Evolutionary conservation across 2,113 vertebrate genomes (phyloP).

Genomic region (Mirza zaza): DNA sequence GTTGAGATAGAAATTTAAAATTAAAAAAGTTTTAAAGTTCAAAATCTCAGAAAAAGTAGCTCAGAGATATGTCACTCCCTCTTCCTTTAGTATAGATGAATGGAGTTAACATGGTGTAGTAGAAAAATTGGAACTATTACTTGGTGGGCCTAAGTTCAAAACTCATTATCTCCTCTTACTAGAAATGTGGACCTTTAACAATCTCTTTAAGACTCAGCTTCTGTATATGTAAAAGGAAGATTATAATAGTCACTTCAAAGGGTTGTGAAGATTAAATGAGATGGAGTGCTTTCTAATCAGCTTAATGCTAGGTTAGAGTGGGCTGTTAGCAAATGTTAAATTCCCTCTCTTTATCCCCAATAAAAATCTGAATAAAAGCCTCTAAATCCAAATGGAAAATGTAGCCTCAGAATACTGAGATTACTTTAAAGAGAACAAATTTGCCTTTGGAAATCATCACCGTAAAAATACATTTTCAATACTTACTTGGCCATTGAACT

Average conservation of each 20-base stretch:
- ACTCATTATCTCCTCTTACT: neutral
- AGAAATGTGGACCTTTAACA: neutral
- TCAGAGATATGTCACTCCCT: neutral
- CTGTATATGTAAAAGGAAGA: neutral
- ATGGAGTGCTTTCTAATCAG: neutral
- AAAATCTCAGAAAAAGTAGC: neutral
- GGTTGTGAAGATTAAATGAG: neutral
- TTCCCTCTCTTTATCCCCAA: neutral
- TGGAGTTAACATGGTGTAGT: neutral
- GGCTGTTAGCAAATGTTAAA: neutral
- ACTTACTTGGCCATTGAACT: slow-evolving; percentile 94
- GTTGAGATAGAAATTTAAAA: neutral
- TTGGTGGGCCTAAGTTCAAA: neutral
- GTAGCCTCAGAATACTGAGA: neutral
- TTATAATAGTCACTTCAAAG: neutral
- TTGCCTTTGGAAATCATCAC: neutral
- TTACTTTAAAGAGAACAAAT: neutral
- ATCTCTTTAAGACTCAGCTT: neutral
- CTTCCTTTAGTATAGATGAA: neutral
- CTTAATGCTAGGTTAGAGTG: neutral
- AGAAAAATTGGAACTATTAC: neutral
- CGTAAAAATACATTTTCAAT: neutral
- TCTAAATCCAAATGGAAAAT: neutral
- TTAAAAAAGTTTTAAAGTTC: neutral
- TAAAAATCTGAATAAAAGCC: neutral